A percentile compares a stretch with the other conserved stretches of the same genome.
These are phyloP conservation scores for Synanthedon vespiformis DNA, from an alignment of 2,888 invertebrate genomes.

Conservation along the genomic window DNA sequence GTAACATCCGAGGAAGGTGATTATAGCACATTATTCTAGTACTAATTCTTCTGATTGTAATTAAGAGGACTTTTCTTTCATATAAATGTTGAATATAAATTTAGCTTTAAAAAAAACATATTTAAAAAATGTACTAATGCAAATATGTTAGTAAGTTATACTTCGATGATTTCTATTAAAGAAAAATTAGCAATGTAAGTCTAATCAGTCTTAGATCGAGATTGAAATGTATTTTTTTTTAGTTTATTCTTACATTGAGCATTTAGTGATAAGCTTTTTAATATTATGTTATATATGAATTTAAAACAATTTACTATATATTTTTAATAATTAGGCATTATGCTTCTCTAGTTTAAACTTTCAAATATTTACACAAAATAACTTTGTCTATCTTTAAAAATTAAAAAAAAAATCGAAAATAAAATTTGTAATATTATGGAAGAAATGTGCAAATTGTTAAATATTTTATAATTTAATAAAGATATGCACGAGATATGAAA, in stretches of 20 bases:
- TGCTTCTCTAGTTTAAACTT: too few relatives aligned
- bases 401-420: conserved; percentile 4
- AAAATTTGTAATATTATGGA: conserved; percentile 17
- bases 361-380: conserved; percentile 1
- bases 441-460: conserved; percentile 17
- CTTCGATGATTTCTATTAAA: too few relatives aligned
- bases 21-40: too few relatives aligned
- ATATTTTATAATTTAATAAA: conserved; percentile 8
- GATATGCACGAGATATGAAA: conserved; percentile 35
- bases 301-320: background rate
- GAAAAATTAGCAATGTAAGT: conserved; percentile 23
- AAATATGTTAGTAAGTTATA: too few relatives aligned
- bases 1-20: too few relatives aligned
- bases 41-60: too few relatives aligned
- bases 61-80: too few relatives aligned
- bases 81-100: too few relatives aligned
- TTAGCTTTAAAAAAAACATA: too few relatives aligned
- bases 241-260: conserved; percentile 34
- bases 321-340: too few relatives aligned
- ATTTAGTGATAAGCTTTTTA: conserved; percentile 25
- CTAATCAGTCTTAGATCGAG: conserved; percentile 67
- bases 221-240: conserved; percentile 14
- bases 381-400: conserved; percentile 6
- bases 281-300: conserved; percentile 1
- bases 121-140: too few relatives aligned